Base-by-base conservation (phyloP, 2,113 vertebrate species). In the Panthera leo region DNA sequence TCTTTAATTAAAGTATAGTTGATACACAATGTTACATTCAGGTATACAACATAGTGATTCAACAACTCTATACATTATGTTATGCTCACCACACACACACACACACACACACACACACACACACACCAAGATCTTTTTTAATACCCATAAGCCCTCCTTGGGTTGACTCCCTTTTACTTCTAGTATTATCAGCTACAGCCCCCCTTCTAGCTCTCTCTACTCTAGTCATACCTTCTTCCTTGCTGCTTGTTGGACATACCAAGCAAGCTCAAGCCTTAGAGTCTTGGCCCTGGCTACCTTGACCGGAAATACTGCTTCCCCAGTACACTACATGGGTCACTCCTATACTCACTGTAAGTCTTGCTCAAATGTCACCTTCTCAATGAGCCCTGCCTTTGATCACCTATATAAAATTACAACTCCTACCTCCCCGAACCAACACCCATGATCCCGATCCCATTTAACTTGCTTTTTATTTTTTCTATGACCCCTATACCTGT, bases 241-340 rank as follows among this genome's bases (percentile, higher is more conserved):
- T 18, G 7, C 29, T 29, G 7, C 39, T 31, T 6, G 1, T 4
- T 42, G 55, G 7, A 61, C 19, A 29, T 5, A 31, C 6, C 0
- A 80, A 21, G 15, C 15, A 42, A 51, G 19, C 14, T 48, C 14
- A 25, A 55, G 34, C 14, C 12, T 80, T 39, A 25, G 10, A 11
- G 9, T 68, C 27, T 93, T 21, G 34, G 29, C 39, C 58, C 15
- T 39, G n/a, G 27, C n/a, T n/a, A n/a, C 36, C 18, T 39, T 27
- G 42, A 48, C 12, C 68, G 84, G 10, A 12, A n/a, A 67, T 94
- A 5, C 4, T 80, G 5, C 63, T 84, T 67, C 31, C 36, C n/a
- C 13, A 53, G 34, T 2, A 53, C 70, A 34, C 67, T 39, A 39
- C 14, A 2, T 18, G 75, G 63, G 36, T 70, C 70, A 27, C 82